Evolutionary conservation across 2,113 vertebrate species (phyloP).

Genomic region (Eretmochelys imbricata): DNA sequence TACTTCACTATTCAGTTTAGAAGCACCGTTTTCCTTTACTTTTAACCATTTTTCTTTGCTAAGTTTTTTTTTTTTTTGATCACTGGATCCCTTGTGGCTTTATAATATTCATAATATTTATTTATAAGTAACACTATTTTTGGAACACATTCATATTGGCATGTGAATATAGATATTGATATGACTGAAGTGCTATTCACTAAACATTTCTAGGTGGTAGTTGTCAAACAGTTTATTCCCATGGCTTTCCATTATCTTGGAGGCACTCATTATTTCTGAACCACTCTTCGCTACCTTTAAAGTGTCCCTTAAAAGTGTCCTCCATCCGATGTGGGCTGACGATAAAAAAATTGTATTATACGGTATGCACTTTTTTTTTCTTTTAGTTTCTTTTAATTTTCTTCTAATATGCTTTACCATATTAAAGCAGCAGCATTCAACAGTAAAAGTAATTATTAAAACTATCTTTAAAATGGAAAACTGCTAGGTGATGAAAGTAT

Average conservation of each 20-base stretch:
- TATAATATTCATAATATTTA: not conserved
- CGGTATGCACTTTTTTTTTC: not conserved
- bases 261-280: not conserved
- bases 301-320: not conserved
- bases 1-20: not conserved
- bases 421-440: not conserved
- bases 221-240: slow-evolving; percentile 17
- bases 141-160: not conserved
- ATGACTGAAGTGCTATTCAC: not conserved
- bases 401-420: not conserved
- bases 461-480: not conserved
- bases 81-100: not conserved
- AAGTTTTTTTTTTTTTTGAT: not conserved
- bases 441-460: not conserved
- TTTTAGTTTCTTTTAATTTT: not conserved
- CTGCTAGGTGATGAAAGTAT: not conserved
- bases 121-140: not conserved
- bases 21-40: not conserved
- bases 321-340: not conserved
- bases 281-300: not conserved
- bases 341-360: fast-evolving
- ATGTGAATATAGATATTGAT: not conserved
- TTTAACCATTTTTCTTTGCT: not conserved
- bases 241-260: not conserved
- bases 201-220: not conserved